Evolutionary conservation across 2,113 vertebrate species (phyloP).

Genomic region (Onychorhynchus coronatus): DNA sequence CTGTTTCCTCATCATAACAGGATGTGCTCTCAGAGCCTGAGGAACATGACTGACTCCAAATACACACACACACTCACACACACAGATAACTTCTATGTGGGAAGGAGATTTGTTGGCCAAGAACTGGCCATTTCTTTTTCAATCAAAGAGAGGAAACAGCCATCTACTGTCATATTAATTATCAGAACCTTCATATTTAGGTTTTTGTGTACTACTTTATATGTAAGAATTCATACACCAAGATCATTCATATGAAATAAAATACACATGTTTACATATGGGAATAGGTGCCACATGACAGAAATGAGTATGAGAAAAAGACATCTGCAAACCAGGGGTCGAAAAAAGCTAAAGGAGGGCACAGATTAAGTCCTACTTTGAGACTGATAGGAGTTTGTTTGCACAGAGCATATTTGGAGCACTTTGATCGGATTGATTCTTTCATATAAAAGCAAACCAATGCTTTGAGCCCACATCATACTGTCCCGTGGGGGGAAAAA

Average conservation of each 20-base stretch:
- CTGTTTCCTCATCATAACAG: background rate
- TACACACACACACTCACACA: background rate
- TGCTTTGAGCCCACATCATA: background rate
- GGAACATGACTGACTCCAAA: background rate
- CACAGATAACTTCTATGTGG: background rate
- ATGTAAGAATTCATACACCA: background rate
- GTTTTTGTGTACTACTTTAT: background rate
- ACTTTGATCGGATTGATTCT: constrained; percentile 7
- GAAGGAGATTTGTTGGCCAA: background rate
- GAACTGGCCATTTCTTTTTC: background rate
- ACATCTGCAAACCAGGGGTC: background rate
- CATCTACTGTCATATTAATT: background rate
- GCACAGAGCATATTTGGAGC: background rate
- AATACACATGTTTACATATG: rapidly evolving
- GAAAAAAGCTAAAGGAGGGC: background rate
- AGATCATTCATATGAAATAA: background rate
- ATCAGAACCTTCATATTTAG: background rate
- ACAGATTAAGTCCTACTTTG: background rate
- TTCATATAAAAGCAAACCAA: background rate
- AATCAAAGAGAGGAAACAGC: background rate
- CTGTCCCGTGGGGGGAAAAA: background rate
- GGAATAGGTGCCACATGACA: background rate
- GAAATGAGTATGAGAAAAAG: background rate
- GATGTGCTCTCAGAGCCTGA: background rate
- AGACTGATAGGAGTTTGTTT: constrained; percentile 20